A percentile compares a stretch with the other conserved stretches of the same genome.
Conservation (phyloP, 1,140 invertebrate species). For the Trichomalopsis sarcophagae region DNA sequence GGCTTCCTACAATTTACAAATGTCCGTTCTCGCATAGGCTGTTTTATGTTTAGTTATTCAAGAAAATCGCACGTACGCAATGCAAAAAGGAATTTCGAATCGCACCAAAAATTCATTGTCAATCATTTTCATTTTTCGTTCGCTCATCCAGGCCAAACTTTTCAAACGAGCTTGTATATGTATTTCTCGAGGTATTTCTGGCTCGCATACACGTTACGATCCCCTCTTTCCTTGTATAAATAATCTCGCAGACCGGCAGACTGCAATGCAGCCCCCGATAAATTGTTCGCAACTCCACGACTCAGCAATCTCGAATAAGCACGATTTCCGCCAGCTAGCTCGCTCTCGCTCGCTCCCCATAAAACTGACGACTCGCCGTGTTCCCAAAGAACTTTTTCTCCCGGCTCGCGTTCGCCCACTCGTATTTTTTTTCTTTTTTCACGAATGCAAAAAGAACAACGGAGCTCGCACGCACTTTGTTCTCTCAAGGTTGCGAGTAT, state of each 20-base stretch:
- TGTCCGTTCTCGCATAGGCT: no score
- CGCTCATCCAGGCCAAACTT: no score
- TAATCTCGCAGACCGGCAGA: neutral
- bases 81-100: no score
- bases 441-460: slow-evolving; percentile 41
- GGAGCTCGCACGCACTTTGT: slow-evolving; percentile 18
- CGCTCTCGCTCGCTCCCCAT: neutral
- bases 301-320: slow-evolving; percentile 33
- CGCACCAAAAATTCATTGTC: no score
- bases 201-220: neutral
- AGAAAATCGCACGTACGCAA: no score
- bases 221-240: neutral
- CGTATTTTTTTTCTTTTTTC: slow-evolving; percentile 30
- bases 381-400: neutral
- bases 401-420: neutral
- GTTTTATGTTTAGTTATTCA: no score
- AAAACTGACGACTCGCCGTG: neutral
- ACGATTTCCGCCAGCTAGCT: slow-evolving; percentile 18
- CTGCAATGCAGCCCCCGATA: neutral
- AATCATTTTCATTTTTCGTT: no score
- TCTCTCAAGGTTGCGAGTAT: slow-evolving; percentile 12
- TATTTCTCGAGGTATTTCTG: no score
- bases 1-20: no score
- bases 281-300: neutral
- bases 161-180: no score